These are phyloP conservation scores for Hydrotaea diabolus DNA, from an alignment of 2,888 invertebrate species.

Conservation along the genomic window DNA sequence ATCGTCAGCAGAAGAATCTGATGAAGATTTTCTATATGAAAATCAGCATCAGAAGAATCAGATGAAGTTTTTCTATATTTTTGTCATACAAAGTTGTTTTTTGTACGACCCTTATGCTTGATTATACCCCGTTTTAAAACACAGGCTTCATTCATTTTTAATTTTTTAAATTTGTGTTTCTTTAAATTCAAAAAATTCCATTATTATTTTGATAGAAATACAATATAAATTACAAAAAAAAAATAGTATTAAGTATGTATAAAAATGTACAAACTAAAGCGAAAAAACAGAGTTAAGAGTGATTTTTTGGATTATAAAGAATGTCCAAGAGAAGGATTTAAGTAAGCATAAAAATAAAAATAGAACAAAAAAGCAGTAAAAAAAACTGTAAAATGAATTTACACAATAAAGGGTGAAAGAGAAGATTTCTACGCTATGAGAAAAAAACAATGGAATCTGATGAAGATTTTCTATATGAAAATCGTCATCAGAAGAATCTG, in stretches of 20 bases:
- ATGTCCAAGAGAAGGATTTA: background rate
- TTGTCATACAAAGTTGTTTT: background rate
- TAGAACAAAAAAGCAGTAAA: background rate
- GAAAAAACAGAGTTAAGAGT: constrained; percentile 3
- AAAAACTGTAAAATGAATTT: background rate
- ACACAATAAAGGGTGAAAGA: background rate
- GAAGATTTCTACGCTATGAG: background rate
- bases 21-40: too few relatives aligned
- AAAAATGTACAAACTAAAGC: constrained; percentile 53
- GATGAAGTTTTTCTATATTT: too few relatives aligned
- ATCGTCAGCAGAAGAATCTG: too few relatives aligned
- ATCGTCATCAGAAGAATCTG: too few relatives aligned
- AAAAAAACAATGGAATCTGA: background rate
- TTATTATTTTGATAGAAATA: constrained; percentile 57
- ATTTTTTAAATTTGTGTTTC: constrained; percentile 24
- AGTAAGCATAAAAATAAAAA: constrained; percentile 21
- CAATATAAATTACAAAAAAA: constrained; percentile 61
- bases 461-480: too few relatives aligned
- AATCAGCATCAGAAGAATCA: too few relatives aligned
- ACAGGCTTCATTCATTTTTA: background rate
- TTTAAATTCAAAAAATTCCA: constrained; percentile 47
- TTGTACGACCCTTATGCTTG: too few relatives aligned
- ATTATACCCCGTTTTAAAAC: too few relatives aligned
- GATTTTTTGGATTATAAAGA: background rate
- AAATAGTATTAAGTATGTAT: constrained; percentile 46